A percentile compares a stretch with the other conserved stretches of the same genome.
phyloP scores from a whole-genome alignment of 92 coral and sea anemone species.

The Umimayanthus chanpuru region DNA sequence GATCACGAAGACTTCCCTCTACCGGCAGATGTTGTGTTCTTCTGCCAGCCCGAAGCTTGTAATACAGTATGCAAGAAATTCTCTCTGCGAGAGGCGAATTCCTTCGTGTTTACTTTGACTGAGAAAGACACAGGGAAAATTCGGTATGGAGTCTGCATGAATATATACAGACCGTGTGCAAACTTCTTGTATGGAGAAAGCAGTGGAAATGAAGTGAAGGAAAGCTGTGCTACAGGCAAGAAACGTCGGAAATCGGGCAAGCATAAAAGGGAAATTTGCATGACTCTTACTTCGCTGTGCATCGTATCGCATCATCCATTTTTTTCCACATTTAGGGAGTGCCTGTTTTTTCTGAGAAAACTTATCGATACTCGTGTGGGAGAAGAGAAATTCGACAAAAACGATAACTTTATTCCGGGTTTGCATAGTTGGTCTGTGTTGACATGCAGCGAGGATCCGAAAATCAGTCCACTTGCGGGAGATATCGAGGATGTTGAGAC shows the following conservation, averaged over 20 bases:
- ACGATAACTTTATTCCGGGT: slow-evolving; percentile 85
- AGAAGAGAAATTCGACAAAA: slow-evolving; percentile 62
- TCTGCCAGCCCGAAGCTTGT: slow-evolving; percentile 98
- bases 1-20: slow-evolving; percentile 91
- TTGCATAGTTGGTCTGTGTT: slow-evolving; percentile 96
- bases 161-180: slow-evolving; percentile 94
- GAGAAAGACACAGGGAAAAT: slow-evolving; percentile 94
- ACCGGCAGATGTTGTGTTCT: slow-evolving; percentile 98
- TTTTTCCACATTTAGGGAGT: slow-evolving; percentile 97
- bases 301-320: slow-evolving; percentile 97
- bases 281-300: slow-evolving; percentile 94
- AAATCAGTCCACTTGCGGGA: slow-evolving; percentile 77
- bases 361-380: slow-evolving; percentile 94
- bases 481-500: slow-evolving; percentile 96
- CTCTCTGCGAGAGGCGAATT: slow-evolving; percentile 92
- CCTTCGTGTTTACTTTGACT: slow-evolving; percentile 93
- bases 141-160: slow-evolving; percentile 96
- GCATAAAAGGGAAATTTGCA: slow-evolving; percentile 79
- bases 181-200: slow-evolving; percentile 74
- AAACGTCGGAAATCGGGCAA: slow-evolving; percentile 63
- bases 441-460: slow-evolving; percentile 95
- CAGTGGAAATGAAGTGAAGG: slow-evolving; percentile 55
- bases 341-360: slow-evolving; percentile 92
- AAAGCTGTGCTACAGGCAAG: slow-evolving; percentile 45
- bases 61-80: slow-evolving; percentile 94